Conservation (phyloP, 2,888 invertebrate species). For the Vannuccia rotundouncinata region DNA sequence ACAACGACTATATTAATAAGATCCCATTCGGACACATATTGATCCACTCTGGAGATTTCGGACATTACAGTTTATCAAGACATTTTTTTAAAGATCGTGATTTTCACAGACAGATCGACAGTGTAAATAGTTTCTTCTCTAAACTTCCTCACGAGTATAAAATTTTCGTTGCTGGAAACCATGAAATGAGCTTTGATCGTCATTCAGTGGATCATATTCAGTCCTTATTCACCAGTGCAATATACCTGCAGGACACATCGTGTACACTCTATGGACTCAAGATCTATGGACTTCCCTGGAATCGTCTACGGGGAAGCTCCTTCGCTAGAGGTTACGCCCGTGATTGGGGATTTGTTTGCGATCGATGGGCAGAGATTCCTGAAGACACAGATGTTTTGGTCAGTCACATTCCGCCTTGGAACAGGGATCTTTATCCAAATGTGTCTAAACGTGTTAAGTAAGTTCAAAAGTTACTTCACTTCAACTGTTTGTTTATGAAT, state of each 20-base stretch:
- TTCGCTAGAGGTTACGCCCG: slow-evolving; percentile 45
- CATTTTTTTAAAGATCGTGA: slow-evolving; percentile 39
- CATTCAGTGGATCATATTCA: slow-evolving; percentile 43
- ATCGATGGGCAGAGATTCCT: slow-evolving; percentile 47
- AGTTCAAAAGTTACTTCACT: too few species aligned
- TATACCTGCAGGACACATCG: slow-evolving; percentile 47
- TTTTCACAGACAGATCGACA: slow-evolving; percentile 13
- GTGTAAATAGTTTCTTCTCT: slow-evolving; percentile 44
- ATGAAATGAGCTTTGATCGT: slow-evolving; percentile 45
- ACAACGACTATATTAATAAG: slow-evolving; percentile 42
- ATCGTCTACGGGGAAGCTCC: slow-evolving; percentile 43
- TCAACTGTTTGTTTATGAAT: too few species aligned
- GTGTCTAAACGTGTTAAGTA: slow-evolving; percentile 34
- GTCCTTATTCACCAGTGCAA: slow-evolving; percentile 43
- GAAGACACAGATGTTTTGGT: slow-evolving; percentile 47
- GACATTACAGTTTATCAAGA: slow-evolving; percentile 38
- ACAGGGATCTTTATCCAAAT: slow-evolving; percentile 38
- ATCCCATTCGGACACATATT: slow-evolving; percentile 50
- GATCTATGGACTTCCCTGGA: slow-evolving; percentile 50
- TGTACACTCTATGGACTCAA: slow-evolving; percentile 46
- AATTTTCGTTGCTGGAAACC: slow-evolving; percentile 50
- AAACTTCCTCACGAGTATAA: slow-evolving; percentile 47
- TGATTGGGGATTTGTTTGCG: slow-evolving; percentile 42
- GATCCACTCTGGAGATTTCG: slow-evolving; percentile 50
- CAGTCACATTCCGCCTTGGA: slow-evolving; percentile 46